phyloP scores from a whole-genome alignment of 2,888 invertebrate species.

The Norana najaformis region DNA sequence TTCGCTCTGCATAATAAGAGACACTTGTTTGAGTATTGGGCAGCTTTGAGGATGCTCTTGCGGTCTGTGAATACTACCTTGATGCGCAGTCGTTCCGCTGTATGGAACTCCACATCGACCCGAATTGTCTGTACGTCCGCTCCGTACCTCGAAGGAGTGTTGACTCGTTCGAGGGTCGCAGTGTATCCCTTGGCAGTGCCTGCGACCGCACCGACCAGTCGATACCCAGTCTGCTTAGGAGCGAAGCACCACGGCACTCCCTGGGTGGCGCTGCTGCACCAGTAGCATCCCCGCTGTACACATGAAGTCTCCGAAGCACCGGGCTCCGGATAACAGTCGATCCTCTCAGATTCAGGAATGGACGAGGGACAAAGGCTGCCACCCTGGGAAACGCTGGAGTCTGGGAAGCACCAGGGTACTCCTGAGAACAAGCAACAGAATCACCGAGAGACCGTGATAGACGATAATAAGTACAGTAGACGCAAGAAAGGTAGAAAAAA shows the following conservation, averaged over 20 bases:
- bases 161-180: conserved; percentile 35
- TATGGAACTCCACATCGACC: conserved; percentile 45
- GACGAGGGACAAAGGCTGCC: conserved; percentile 34
- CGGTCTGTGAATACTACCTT: conserved; percentile 41
- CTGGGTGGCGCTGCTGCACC: conserved; percentile 26
- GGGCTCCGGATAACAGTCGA: conserved; percentile 46
- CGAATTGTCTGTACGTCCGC: conserved; percentile 31
- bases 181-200: conserved; percentile 35
- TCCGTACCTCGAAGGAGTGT: conserved; percentile 38
- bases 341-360: conserved; percentile 32
- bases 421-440: neutral
- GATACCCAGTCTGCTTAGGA: conserved; percentile 29
- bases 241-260: conserved; percentile 30
- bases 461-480: no score
- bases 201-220: conserved; percentile 25
- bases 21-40: no score
- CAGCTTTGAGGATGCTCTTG: no score
- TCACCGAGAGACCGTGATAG: neutral
- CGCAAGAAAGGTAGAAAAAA: no score
- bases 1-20: no score
- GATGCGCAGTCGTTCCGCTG: conserved; percentile 43
- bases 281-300: conserved; percentile 38
- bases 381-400: conserved; percentile 28
- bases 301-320: conserved; percentile 37
- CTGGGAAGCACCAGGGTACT: conserved; percentile 36